These are phyloP conservation scores for Microctonus brassicae DNA, from an alignment of 2,888 invertebrate species.

Conservation along the genomic window DNA sequence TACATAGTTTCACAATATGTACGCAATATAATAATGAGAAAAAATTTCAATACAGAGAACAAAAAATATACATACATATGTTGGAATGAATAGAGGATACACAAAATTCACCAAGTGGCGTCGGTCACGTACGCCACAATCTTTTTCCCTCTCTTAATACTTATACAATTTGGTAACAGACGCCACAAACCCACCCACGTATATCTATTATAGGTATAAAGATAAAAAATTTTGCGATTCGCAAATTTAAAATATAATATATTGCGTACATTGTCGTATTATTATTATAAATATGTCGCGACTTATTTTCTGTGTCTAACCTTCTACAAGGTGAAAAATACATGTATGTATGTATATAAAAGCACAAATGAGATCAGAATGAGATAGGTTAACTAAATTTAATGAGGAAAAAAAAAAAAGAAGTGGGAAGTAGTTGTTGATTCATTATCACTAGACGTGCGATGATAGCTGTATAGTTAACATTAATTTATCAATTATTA, in stretches of 20 bases:
- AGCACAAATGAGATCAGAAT: not conserved
- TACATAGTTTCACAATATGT: too few relatives aligned
- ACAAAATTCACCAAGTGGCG: slow-evolving; percentile 53
- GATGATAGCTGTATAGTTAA: not conserved
- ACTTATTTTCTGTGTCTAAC: slow-evolving; percentile 1
- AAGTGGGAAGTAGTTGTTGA: not conserved
- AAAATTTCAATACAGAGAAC: too few relatives aligned
- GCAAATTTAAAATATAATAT: not conserved
- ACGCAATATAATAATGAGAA: too few relatives aligned
- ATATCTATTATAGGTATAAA: slow-evolving; percentile 15
- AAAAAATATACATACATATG: too few relatives aligned
- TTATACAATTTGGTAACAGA: slow-evolving; percentile 38
- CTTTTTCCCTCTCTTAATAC: slow-evolving; percentile 38
- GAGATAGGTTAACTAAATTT: slow-evolving; percentile 15
- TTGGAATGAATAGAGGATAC: not conserved
- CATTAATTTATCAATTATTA: not conserved
- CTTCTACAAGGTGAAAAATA: slow-evolving; percentile 30
- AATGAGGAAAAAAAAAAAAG: not conserved
- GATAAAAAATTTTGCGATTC: not conserved
- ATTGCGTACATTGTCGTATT: not conserved
- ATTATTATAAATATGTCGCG: not conserved
- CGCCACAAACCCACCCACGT: slow-evolving; percentile 38
- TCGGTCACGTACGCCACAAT: slow-evolving; percentile 70
- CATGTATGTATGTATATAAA: not conserved
- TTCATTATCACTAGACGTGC: not conserved